These are phyloP conservation scores for Apoderus coryli DNA, from an alignment of 2,888 invertebrate genomes.

Conservation along the genomic window DNA sequence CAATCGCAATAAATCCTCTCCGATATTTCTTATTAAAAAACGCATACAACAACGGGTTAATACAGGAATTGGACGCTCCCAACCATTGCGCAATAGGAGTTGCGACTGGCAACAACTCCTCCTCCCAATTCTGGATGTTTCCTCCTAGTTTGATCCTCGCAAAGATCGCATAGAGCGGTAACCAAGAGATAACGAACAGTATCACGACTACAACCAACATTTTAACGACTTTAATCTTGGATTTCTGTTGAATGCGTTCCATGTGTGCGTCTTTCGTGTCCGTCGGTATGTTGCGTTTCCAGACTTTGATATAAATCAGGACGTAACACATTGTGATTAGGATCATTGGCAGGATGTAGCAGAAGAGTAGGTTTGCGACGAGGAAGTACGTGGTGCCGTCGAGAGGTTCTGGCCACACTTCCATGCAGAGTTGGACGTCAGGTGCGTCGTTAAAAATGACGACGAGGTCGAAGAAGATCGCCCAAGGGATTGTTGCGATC, in stretches of 20 bases:
- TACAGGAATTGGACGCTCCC: conserved; percentile 87
- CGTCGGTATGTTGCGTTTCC: conserved; percentile 75
- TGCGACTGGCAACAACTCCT: conserved; percentile 62
- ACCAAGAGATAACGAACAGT: conserved; percentile 85
- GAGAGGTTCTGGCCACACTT: conserved; percentile 74
- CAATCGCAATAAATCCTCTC: conserved; percentile 75
- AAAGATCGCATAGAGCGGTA: conserved; percentile 81
- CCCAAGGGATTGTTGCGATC: conserved; percentile 79
- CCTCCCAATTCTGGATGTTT: conserved; percentile 59
- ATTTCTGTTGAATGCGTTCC: conserved; percentile 86
- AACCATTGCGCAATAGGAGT: conserved; percentile 87
- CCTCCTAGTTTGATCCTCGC: conserved; percentile 74
- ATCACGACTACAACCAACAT: conserved; percentile 89
- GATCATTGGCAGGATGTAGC: conserved; percentile 82
- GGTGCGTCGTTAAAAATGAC: conserved; percentile 60
- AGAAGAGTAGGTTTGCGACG: conserved; percentile 74
- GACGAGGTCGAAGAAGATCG: conserved; percentile 74
- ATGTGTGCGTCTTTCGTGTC: conserved; percentile 84
- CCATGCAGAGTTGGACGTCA: conserved; percentile 60
- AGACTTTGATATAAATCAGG: conserved; percentile 78
- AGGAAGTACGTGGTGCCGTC: conserved; percentile 78
- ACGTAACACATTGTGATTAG: conserved; percentile 85
- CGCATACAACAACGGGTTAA: conserved; percentile 87
- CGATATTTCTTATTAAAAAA: conserved; percentile 92
- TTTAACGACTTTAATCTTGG: conserved; percentile 88